phyloP scores from a whole-genome alignment of 2,113 vertebrate species.

The Thamnophis sirtalis region DNA sequence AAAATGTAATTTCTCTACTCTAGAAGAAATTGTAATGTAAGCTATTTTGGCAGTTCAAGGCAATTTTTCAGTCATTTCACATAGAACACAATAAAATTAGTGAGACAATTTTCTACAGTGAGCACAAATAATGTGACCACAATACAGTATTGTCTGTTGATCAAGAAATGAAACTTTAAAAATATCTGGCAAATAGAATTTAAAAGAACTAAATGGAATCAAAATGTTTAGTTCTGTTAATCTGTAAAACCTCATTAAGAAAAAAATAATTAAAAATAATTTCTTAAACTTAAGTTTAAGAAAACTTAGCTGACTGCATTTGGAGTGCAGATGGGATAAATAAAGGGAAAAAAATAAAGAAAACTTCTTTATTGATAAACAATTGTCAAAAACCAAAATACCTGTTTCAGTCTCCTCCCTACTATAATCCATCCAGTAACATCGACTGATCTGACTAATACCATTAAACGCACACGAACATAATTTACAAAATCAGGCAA shows the following conservation, averaged over 20 bases:
- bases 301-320: background rate
- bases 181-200: background rate
- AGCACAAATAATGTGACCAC: conserved; percentile 2
- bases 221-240: background rate
- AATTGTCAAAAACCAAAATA: no score
- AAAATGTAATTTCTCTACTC: conserved; percentile 8
- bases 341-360: background rate
- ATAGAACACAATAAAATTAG: background rate
- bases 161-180: conserved; percentile 8
- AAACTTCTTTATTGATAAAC: background rate
- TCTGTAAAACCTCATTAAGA: background rate
- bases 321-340: background rate
- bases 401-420: no score
- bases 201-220: background rate
- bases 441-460: no score
- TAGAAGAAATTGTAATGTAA: background rate
- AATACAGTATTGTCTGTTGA: background rate
- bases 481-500: background rate
- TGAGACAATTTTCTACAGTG: background rate
- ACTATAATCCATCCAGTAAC: no score
- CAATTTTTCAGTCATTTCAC: conserved; percentile 10
- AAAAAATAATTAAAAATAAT: no score
- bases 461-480: no score
- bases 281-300: no score
- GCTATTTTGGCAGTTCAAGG: background rate